Evolutionary conservation across 1,140 invertebrate species (phyloP), one percentile per base, ranked within the genome.

Genomic region (Patella vulgata): DNA sequence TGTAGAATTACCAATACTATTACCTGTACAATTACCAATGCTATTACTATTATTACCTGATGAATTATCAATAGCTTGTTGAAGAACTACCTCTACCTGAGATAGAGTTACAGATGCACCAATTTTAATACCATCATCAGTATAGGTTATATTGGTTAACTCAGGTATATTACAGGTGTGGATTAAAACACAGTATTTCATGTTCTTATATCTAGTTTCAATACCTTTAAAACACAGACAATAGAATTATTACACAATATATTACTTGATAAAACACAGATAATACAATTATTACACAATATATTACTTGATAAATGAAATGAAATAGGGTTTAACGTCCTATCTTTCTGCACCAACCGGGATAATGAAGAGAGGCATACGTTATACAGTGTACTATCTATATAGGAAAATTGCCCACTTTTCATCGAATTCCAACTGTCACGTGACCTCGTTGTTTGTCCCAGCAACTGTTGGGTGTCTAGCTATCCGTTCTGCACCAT

Each of bases 131-230:
- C 88, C 89, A 47, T 87, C 69, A 11, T 87, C 78, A 8, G 80
- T 84, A 31, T 60, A n/a, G 14, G 55, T 42, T 19, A 80, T 62
- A 3, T 62, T 77, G 57, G 83, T 85, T 73, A 96, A 82, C 82
- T 96, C 92, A 33, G 81, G 77, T 43, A 97, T 86, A 77, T 89
- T 86, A n/a, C 82, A 89, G 2, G 94, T 90, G 71, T 91, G 90
- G 44, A 98, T 90, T 33, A 96, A 84, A 23, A 93, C 86, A 0
- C 93, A 92, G 83, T 95, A 96, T 0, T 89, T 70, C 68, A 89
- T 89, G 68, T 93, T 90, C 80, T 95, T 95, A 74, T 96, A 94
- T 80, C 97, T 97, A 0, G 93, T 87, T 87, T 97, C 95, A 33
- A 97, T 89, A 9, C 89, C 90, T 88, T 54, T 31, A 1, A 21